Percentiles rank a stretch among this genome's conserved stretches.
Conservation (phyloP, 1,140 invertebrate species). For the Venturia canescens region DNA sequence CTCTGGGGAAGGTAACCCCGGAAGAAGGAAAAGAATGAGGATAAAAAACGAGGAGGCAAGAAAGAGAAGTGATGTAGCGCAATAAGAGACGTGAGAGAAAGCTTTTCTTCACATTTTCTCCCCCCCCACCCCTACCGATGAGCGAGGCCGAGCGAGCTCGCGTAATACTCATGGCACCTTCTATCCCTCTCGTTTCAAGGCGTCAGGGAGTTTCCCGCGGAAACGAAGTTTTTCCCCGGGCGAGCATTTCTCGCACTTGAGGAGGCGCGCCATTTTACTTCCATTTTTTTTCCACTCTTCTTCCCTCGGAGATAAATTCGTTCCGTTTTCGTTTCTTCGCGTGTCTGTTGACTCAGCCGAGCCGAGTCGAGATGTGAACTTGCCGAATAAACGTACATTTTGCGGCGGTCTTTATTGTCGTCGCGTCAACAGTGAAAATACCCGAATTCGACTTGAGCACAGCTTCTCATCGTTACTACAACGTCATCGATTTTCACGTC, state of each 20-base stretch:
- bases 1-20: constrained; percentile 38
- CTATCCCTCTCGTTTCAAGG: constrained; percentile 11
- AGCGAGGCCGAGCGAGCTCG: background rate
- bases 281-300: background rate
- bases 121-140: background rate
- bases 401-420: too few relatives aligned
- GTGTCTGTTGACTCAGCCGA: background rate
- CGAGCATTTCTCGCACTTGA: background rate
- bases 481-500: too few relatives aligned
- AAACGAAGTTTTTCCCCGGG: constrained; percentile 48
- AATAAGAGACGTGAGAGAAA: constrained; percentile 37
- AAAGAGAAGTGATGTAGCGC: constrained; percentile 28
- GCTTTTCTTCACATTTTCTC: constrained; percentile 31
- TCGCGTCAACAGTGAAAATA: too few relatives aligned
- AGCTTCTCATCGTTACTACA: too few relatives aligned
- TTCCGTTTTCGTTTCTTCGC: constrained; percentile 21
- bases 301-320: constrained; percentile 15
- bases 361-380: background rate
- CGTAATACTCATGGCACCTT: background rate
- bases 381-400: background rate
- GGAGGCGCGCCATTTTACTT: background rate
- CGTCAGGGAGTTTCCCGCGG: constrained; percentile 43
- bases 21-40: constrained; percentile 16
- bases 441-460: too few relatives aligned
- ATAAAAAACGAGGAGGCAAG: constrained; percentile 24